Conservation (phyloP, 2,888 invertebrate species). For the Eupithecia insigniata region DNA sequence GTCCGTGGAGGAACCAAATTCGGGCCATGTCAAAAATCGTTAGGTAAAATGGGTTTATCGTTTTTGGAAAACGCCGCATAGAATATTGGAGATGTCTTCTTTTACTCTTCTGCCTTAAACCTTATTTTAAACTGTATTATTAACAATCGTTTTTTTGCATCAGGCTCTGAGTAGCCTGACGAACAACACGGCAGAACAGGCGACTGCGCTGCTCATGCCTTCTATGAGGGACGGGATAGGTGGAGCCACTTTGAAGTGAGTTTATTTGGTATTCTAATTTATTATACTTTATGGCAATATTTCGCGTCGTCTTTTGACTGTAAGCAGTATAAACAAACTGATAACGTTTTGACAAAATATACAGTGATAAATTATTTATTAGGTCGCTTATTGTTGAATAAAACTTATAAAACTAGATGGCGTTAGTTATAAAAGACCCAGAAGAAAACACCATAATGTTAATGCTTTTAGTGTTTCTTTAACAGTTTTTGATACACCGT, state of each 20-base stretch:
- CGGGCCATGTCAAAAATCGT: too few species aligned
- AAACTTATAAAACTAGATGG: neutral
- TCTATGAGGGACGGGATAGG: constrained; percentile 87
- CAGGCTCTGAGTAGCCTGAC: constrained; percentile 93
- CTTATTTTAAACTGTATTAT: neutral
- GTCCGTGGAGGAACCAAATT: too few species aligned
- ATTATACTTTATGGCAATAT: neutral
- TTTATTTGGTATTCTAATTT: constrained; percentile 19
- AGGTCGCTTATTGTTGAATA: neutral
- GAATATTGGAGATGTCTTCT: constrained; percentile 19
- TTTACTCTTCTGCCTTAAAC: neutral
- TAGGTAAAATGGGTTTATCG: too few species aligned
- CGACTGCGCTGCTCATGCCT: constrained; percentile 85
- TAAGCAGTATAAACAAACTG: neutral
- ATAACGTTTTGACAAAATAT: too few species aligned
- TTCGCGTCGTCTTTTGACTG: neutral
- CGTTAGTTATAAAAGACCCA: neutral
- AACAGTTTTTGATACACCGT: neutral
- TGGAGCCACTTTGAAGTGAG: constrained; percentile 85
- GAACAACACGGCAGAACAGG: constrained; percentile 82
- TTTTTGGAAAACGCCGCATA: too few species aligned
- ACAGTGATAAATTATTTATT: neutral
- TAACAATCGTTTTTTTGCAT: constrained; percentile 22
- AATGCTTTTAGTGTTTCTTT: neutral
- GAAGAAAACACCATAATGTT: neutral